Evolutionary conservation across 2,888 invertebrate genomes (phyloP).

Genomic region (Chelonus formosanus): DNA sequence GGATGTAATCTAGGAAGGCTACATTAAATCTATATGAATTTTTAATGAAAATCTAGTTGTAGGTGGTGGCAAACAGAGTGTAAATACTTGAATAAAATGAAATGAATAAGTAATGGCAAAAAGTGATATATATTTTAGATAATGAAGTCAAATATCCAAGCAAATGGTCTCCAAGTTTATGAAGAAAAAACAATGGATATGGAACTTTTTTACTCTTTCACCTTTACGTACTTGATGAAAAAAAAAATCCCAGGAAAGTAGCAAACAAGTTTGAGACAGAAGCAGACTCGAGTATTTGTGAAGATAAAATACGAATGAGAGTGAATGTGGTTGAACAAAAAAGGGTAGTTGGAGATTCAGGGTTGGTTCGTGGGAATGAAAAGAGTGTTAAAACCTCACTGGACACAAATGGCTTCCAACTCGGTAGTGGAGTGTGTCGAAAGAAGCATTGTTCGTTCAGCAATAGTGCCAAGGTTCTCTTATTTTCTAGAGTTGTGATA

Average conservation of each 20-base stretch:
- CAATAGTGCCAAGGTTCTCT: slow-evolving; percentile 12
- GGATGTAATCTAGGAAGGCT: neutral
- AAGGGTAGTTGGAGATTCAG: slow-evolving; percentile 24
- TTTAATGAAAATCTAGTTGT: neutral
- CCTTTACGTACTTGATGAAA: neutral
- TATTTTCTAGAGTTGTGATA: slow-evolving; percentile 21
- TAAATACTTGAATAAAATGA: no score
- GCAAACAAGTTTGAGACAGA: slow-evolving; percentile 9
- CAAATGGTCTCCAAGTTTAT: neutral
- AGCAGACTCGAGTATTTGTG: slow-evolving; percentile 15
- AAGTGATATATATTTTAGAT: neutral
- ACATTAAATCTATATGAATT: slow-evolving; percentile 17
- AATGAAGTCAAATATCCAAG: neutral
- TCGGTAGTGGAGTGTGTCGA: slow-evolving; percentile 20
- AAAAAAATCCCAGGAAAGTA: neutral
- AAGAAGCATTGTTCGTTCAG: slow-evolving; percentile 36
- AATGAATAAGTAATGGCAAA: neutral
- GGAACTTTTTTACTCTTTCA: neutral
- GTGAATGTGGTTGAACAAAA: slow-evolving; percentile 22
- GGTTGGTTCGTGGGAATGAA: slow-evolving; percentile 22
- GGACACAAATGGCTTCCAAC: slow-evolving; percentile 38
- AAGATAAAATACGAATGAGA: slow-evolving; percentile 26
- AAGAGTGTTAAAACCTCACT: slow-evolving; percentile 33
- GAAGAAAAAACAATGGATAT: neutral
- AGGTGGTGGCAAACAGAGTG: neutral